Conservation (phyloP, 2,888 invertebrate genomes). For the Ectropis crepuscularia region DNA sequence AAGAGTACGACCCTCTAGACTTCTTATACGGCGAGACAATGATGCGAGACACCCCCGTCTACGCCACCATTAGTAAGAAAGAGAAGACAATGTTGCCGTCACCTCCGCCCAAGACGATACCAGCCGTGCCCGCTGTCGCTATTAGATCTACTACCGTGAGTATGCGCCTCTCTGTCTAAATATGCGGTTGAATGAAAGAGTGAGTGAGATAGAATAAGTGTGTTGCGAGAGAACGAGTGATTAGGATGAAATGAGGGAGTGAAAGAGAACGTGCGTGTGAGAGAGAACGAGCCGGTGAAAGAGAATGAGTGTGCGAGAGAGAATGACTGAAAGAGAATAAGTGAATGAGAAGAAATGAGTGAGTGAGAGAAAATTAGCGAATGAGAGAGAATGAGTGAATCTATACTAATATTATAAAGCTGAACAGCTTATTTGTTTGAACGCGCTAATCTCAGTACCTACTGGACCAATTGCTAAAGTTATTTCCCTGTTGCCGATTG, state of each 20-base stretch:
- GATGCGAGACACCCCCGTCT: conserved; percentile 75
- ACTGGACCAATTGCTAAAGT: too few species aligned
- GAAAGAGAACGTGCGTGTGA: too few species aligned
- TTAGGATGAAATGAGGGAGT: too few species aligned
- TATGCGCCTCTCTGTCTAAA: conserved; percentile 18
- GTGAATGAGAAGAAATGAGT: not conserved
- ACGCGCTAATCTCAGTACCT: too few species aligned
- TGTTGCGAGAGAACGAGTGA: not conserved
- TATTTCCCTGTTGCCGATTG: too few species aligned
- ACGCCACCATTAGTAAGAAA: conserved; percentile 72
- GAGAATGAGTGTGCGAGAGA: not conserved
- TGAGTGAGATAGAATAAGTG: not conserved
- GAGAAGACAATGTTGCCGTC: conserved; percentile 70
- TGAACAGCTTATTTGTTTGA: too few species aligned
- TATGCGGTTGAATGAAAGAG: not conserved
- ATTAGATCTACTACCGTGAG: conserved; percentile 75
- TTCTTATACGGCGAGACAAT: conserved; percentile 81
- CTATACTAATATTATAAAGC: too few species aligned
- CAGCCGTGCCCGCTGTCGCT: conserved; percentile 66
- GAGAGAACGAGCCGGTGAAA: too few species aligned
- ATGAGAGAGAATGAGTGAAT: too few species aligned
- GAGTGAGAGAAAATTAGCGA: too few species aligned
- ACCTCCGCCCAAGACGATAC: conserved; percentile 77
- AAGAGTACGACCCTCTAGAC: conserved; percentile 80
- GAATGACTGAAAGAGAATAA: not conserved